Base-by-base conservation (phyloP, 1,140 invertebrate species). In the Drosophila bocki region DNA sequence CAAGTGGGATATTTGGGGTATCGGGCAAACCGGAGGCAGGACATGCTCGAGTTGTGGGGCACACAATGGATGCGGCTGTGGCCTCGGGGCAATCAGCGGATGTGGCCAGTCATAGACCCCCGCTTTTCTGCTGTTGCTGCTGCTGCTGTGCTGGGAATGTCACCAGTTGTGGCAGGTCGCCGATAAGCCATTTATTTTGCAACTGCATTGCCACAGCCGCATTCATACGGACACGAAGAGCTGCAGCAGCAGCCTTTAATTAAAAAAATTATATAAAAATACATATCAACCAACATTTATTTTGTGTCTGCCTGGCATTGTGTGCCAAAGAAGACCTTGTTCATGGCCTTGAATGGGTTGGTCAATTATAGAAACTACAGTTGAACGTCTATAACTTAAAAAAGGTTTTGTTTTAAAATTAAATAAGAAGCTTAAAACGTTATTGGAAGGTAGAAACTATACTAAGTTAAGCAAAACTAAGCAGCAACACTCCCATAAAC, bases 41-140 rank as follows among this genome's bases (percentile, higher is more conserved):
- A 87, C 77, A 78, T 78, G 84, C 76, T 88, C 58, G 80, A 88
- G 80, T 83, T 88, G 84, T 54, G 42, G 42, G 29, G 19, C n/a
- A 22, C 71, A 77, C 77, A 85, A 84, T 71, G 58, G 26, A 59
- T 54, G 63, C 62, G 63, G 42, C 60, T 37, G 32, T 51, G 56
- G 56, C 45, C 62, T 47, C 57, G 50, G 44, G 39, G 63, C 67
- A 70, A 70, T 70, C 67, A 51, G 17, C 80, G 75, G 70, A 83
- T 61, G 59, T 65, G 63, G 44, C 60, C 63, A 78, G 75, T 72
- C 74, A 77, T 53, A 59, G 45, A 59, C 63, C 63, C 41, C 54
- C 44, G 44, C 12, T 50, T 42, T 39, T 19, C 19, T 39, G 50
- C 29, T 33, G 15, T 37, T 44, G 13, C 45, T 41, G 44, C 19